Evolutionary conservation across 2,888 invertebrate genomes (phyloP).

Genomic region (Gasteruption jaculator): DNA sequence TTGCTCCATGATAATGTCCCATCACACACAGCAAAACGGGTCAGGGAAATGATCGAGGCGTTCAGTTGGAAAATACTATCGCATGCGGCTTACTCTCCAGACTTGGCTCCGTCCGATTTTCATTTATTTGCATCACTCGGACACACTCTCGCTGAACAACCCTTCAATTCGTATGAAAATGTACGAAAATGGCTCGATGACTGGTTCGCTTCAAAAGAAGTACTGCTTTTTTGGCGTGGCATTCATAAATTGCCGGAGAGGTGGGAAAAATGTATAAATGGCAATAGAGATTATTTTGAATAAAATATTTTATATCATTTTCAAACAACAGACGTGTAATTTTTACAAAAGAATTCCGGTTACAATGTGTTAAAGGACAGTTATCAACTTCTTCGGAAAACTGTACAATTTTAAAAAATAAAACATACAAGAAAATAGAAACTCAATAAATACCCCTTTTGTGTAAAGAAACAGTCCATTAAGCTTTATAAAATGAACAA

Average conservation of each 20-base stretch:
- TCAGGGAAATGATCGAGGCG: conserved; percentile 10
- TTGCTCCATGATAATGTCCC: conserved; percentile 23
- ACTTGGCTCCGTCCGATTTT: conserved; percentile 24
- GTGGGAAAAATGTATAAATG: conserved; percentile 16
- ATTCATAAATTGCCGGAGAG: background rate
- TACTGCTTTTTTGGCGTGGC: conserved; percentile 2
- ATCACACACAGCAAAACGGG: conserved; percentile 20
- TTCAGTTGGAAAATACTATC: conserved; percentile 18
- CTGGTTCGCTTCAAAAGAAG: conserved; percentile 20
- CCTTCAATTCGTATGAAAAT: conserved; percentile 23
- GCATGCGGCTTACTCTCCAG: conserved; percentile 21
- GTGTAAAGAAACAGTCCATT: too few species aligned
- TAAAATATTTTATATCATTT: conserved; percentile 15
- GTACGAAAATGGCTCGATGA: conserved; percentile 18
- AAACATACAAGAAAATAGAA: too few species aligned
- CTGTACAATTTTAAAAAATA: too few species aligned
- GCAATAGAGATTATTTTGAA: conserved; percentile 16
- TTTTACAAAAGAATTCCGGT: too few species aligned
- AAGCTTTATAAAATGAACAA: too few species aligned
- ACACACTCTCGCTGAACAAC: conserved; percentile 23
- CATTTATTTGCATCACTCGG: conserved; percentile 25
- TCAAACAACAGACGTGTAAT: conserved; percentile 12
- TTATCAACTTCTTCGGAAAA: too few species aligned
- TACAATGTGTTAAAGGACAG: too few species aligned
- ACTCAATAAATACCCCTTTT: too few species aligned